Percentiles rank a stretch among this genome's conserved stretches.
phyloP scores from a whole-genome alignment of 2,113 vertebrate genomes.

The Hyperopisus bebe region DNA sequence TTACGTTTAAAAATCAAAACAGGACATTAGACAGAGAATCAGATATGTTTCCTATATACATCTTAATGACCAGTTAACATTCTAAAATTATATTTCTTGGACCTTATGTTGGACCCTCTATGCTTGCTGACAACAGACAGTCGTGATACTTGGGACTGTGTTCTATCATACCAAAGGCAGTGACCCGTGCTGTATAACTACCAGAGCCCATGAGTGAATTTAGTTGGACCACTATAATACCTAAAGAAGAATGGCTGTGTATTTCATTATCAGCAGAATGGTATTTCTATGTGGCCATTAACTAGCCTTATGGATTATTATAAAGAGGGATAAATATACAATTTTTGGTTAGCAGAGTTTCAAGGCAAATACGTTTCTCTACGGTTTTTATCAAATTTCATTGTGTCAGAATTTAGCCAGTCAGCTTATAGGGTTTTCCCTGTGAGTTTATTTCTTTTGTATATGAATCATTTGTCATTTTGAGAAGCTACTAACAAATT shows the following conservation, averaged over 20 bases:
- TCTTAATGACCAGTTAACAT: not conserved
- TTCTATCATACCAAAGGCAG: not conserved
- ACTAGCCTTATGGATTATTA: not conserved
- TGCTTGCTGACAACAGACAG: not conserved
- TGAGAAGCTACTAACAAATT: not conserved
- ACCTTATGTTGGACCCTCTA: not conserved
- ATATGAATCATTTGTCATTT: not conserved
- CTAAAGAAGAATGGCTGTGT: not conserved
- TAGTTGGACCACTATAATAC: not conserved
- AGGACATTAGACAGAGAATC: not conserved
- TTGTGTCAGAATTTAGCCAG: not conserved
- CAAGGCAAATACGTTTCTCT: not conserved
- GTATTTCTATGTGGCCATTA: not conserved
- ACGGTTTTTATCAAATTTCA: not conserved
- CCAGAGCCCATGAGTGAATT: not conserved
- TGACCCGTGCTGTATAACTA: not conserved
- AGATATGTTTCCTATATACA: not conserved
- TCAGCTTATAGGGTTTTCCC: not conserved
- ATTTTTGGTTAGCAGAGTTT: not conserved
- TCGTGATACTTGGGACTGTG: not conserved
- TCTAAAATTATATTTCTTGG: not conserved
- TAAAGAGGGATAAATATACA: not conserved
- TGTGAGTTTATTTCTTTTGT: not conserved
- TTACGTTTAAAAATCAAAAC: not conserved
- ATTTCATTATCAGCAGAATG: not conserved